Evolutionary conservation across 2,113 vertebrate species (phyloP).

Genomic region (Rhinogobius similis): DNA sequence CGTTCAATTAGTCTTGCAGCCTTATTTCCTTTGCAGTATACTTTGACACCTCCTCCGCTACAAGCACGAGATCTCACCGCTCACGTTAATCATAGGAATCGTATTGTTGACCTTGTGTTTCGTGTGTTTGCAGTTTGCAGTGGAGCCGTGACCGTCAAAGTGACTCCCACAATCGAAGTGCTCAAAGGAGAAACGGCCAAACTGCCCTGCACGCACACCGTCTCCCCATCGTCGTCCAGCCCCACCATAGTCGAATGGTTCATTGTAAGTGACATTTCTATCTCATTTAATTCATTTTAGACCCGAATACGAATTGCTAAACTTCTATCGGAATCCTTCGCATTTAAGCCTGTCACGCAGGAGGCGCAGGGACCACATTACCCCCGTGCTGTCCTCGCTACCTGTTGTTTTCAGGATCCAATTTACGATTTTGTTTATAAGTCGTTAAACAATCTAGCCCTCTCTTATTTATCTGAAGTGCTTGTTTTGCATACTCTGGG

Average conservation of each 20-base stretch:
- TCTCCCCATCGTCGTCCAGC: not conserved
- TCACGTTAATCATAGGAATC: not conserved
- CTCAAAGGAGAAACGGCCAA: constrained; percentile 59
- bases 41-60: not conserved
- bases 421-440: no score
- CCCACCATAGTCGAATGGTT: constrained; percentile 78
- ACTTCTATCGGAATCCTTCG: no score
- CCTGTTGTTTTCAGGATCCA: no score
- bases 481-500: no score
- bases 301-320: no score
- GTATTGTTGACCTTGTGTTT: not conserved
- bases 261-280: constrained; percentile 75
- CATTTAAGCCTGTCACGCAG: no score
- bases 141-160: constrained; percentile 59
- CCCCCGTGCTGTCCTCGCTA: no score
- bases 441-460: no score
- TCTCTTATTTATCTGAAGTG: no score
- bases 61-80: not conserved
- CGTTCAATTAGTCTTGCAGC: not conserved
- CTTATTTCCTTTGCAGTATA: not conserved
- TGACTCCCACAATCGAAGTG: constrained; percentile 71
- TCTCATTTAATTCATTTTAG: not conserved
- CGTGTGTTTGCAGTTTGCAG: constrained; percentile 61
- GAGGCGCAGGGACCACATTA: no score
- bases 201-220: constrained; percentile 73